Percentiles rank a stretch among this genome's conserved stretches.
Evolutionary conservation across 2,113 vertebrate genomes (phyloP).

Genomic region (Dicrurus megarhynchus): DNA sequence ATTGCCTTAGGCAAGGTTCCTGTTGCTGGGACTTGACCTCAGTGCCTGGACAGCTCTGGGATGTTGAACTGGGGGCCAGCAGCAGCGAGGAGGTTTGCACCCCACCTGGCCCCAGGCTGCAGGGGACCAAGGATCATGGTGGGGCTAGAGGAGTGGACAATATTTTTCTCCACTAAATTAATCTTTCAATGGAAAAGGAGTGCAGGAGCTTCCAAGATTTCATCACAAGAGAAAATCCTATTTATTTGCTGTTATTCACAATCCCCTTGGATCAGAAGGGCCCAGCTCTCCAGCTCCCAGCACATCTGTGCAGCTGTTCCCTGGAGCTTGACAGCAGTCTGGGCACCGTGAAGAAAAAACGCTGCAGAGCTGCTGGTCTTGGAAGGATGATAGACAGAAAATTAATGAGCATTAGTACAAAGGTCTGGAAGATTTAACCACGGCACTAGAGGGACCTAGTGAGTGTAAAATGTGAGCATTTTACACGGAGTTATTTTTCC

Average conservation of each 20-base stretch:
- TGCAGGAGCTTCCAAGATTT: background rate
- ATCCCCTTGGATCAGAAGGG: background rate
- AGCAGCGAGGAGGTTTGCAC: background rate
- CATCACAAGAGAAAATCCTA: background rate
- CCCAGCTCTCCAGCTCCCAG: background rate
- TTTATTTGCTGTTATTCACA: background rate
- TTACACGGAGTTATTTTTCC: background rate
- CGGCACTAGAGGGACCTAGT: background rate
- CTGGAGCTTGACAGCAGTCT: background rate
- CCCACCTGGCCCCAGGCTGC: background rate
- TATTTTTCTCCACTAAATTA: background rate
- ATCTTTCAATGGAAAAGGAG: background rate
- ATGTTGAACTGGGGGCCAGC: background rate
- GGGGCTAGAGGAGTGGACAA: background rate
- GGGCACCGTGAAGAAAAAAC: fast-evolving
- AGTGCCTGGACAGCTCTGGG: background rate
- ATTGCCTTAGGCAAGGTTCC: background rate
- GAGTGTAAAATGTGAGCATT: no score
- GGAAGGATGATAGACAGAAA: background rate
- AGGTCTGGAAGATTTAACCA: background rate
- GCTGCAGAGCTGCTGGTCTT: background rate
- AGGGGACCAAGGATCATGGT: background rate
- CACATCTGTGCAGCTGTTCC: background rate
- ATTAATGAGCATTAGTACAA: background rate
- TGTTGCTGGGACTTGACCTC: background rate